Evolutionary conservation across 2,888 invertebrate species (phyloP).

Genomic region (Hetaerina titia): DNA sequence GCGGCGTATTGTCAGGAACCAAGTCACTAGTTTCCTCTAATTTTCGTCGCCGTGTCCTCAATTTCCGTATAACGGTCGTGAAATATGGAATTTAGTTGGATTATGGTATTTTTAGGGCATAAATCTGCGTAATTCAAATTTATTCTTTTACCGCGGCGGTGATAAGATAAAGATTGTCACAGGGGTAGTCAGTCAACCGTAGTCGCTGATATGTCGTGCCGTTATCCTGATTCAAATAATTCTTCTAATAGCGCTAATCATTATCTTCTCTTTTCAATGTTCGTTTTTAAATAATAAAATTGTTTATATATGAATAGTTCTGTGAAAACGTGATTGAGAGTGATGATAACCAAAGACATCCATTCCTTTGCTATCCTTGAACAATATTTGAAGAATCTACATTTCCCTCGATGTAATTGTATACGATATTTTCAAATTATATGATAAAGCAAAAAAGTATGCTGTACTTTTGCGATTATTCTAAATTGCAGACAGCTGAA

Average conservation of each 20-base stretch:
- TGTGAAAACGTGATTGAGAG: too few relatives aligned
- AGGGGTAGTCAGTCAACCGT: background rate
- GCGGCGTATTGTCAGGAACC: background rate
- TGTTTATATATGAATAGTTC: too few relatives aligned
- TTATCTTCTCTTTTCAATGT: background rate
- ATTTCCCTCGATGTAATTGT: too few relatives aligned
- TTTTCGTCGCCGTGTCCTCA: background rate
- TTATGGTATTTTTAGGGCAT: background rate
- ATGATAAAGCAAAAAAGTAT: too few relatives aligned
- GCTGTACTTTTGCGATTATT: too few relatives aligned
- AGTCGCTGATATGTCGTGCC: background rate
- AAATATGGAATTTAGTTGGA: background rate
- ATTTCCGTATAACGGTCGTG: background rate
- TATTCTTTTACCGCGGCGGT: background rate
- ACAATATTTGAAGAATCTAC: too few relatives aligned
- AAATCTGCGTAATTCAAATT: background rate
- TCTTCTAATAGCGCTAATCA: background rate
- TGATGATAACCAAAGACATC: too few relatives aligned
- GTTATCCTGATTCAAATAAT: background rate
- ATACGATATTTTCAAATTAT: too few relatives aligned
- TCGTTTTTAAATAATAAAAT: background rate
- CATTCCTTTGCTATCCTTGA: too few relatives aligned
- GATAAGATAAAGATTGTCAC: background rate
- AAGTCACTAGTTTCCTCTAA: background rate
- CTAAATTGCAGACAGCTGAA: too few relatives aligned